Evolutionary conservation across 2,797 vertebrate genomes (phyloP).

Genomic region (Melanotaenia maccullochi): DNA sequence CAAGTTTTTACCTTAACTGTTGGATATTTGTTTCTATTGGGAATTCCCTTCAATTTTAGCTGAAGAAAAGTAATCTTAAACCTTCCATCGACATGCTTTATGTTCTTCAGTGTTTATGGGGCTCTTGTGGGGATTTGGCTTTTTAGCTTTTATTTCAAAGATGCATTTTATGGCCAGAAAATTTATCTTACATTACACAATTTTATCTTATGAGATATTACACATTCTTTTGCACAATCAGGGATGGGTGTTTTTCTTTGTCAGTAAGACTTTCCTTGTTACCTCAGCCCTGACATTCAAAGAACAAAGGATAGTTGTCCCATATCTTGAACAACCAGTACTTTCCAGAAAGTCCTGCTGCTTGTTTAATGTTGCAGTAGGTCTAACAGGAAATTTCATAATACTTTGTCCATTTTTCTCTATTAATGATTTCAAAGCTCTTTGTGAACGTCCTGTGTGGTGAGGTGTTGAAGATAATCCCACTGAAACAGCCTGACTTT

Average conservation of each 20-base stretch:
- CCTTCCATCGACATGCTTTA: background rate
- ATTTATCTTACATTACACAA: background rate
- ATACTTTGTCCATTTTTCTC: background rate
- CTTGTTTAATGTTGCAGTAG: background rate
- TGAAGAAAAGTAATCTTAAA: background rate
- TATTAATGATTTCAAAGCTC: background rate
- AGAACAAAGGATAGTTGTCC: background rate
- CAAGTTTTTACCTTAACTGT: background rate
- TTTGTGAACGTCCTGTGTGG: background rate
- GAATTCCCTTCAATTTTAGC: background rate
- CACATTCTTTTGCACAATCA: background rate
- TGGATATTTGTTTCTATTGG: background rate
- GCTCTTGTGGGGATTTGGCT: background rate
- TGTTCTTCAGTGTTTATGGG: background rate
- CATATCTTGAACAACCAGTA: background rate
- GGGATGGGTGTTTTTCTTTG: background rate
- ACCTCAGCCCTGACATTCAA: background rate
- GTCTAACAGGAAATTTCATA: background rate
- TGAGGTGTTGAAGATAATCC: background rate
- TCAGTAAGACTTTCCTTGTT: background rate
- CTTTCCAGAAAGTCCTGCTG: background rate
- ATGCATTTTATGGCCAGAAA: background rate
- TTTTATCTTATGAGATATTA: background rate
- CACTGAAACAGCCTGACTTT: background rate
- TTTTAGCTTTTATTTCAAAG: background rate